Evolutionary conservation across 2,113 vertebrate genomes (phyloP).

Genomic region (Corythoichthys intestinalis): DNA sequence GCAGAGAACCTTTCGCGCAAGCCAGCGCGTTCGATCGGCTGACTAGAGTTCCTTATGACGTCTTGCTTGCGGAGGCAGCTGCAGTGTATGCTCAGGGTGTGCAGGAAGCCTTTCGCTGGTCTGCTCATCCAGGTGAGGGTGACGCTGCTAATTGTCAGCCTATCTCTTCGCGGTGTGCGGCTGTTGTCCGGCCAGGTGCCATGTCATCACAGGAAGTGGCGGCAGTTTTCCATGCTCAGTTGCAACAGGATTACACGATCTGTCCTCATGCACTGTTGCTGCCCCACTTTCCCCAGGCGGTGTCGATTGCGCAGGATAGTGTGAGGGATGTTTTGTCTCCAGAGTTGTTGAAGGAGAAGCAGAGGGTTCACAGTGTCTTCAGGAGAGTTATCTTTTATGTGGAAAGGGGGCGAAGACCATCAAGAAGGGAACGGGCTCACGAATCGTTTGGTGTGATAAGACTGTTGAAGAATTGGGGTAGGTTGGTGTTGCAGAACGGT

Average conservation of each 20-base stretch:
- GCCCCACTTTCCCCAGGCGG: no score
- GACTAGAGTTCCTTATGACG: neutral
- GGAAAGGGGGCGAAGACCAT: no score
- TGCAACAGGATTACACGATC: neutral
- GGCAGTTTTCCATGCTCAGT: neutral
- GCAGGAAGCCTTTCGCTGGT: conserved; percentile 16
- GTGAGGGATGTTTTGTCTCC: no score
- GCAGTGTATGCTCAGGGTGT: neutral
- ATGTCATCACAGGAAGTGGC: neutral
- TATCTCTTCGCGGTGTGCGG: neutral
- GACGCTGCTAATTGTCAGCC: no score
- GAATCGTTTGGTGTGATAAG: neutral
- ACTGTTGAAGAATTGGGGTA: neutral
- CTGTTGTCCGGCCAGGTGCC: neutral
- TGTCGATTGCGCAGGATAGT: no score
- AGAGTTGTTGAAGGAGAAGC: no score
- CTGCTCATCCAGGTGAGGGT: neutral
- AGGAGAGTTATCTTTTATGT: no score
- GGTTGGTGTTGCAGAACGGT: neutral
- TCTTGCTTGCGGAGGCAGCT: neutral
- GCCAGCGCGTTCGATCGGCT: neutral
- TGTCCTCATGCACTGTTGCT: no score
- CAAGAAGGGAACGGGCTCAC: neutral
- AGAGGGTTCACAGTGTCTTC: no score
- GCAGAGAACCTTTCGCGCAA: conserved; percentile 6